phyloP scores from a whole-genome alignment of 2,888 invertebrate genomes.

The Ecliptopera silaceata region DNA sequence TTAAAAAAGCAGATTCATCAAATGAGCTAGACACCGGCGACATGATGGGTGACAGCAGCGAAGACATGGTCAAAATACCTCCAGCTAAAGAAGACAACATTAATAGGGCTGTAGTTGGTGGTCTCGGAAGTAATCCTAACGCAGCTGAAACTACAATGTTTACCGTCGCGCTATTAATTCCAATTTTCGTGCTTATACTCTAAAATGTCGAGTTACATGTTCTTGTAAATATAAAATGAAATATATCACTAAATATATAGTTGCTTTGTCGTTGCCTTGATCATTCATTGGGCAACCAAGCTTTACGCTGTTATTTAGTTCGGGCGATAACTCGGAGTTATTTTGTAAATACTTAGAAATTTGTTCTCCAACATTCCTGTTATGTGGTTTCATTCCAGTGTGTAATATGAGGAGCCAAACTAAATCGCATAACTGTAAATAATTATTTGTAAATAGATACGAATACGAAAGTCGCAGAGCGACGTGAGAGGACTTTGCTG shows the following conservation, averaged over 20 bases:
- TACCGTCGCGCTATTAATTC: slow-evolving; percentile 55
- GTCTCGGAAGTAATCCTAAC: slow-evolving; percentile 65
- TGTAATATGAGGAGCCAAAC: slow-evolving; percentile 70
- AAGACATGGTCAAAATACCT: slow-evolving; percentile 55
- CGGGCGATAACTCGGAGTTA: slow-evolving; percentile 44
- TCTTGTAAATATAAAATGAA: slow-evolving; percentile 67
- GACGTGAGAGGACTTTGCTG: slow-evolving; percentile 56
- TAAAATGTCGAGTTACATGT: slow-evolving; percentile 50
- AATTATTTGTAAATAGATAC: slow-evolving; percentile 77
- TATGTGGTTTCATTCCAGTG: slow-evolving; percentile 75
- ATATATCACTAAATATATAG: slow-evolving; percentile 60
- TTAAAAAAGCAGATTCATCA: slow-evolving; percentile 53
- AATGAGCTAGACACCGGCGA: slow-evolving; percentile 59
- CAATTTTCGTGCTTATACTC: slow-evolving; percentile 62
- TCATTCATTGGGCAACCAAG: slow-evolving; percentile 62
- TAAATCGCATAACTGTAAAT: slow-evolving; percentile 75
- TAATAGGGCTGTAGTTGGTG: slow-evolving; percentile 63
- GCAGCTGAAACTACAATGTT: slow-evolving; percentile 49
- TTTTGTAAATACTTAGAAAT: slow-evolving; percentile 66
- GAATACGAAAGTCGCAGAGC: slow-evolving; percentile 73
- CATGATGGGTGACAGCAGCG: slow-evolving; percentile 62
- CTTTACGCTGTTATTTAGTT: slow-evolving; percentile 68
- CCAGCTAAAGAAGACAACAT: slow-evolving; percentile 64
- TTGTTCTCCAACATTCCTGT: slow-evolving; percentile 76
- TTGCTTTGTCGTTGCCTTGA: slow-evolving; percentile 59